Base-by-base conservation (phyloP, 2,113 vertebrate species). In the Epinephelus lanceolatus region DNA sequence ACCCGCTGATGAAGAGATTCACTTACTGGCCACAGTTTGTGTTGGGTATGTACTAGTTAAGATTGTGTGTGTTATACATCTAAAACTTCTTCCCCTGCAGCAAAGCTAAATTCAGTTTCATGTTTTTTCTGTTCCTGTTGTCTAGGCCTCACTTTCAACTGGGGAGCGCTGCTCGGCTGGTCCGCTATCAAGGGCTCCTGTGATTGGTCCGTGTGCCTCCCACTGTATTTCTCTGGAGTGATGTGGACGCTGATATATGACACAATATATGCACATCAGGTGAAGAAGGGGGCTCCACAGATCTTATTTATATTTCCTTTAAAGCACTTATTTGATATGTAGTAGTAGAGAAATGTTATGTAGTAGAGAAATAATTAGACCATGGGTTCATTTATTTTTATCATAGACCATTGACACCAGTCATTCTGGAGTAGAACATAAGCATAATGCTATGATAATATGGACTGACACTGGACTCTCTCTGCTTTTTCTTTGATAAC, bases 221-320 rank as follows among this genome's bases (percentile, higher is more conserved):
- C 98, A 3, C 92, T 99, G 68, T 99, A 99, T 90, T 94, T 97
- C 23, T 97, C 97, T 75, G 98, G 98, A 61, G 91, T 99, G 65
- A 97, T 98, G 97, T 99, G 98, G 98, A 99, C 98, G 0, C 87
- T 99, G 73, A 94, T 98, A 45, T 99, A 99, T 0, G 98, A 99
- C 88, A 99, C 98, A 5, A 97, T 99, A 86, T 99, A 99, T 17
- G 98, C 98, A 12, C 98, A 99, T 94, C 98, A 99, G 98, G 98
- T 99, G 61, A 91, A 80, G 27, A 1, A 51, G 19, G 12, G n/a
- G 8, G 12, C n/a, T 51, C 49, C 60, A 56, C 40, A 49, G 45
- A 21, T 51, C 30, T n/a, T 17, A 2, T 51, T 25, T 33, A 40
- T 49, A 11, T 42, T 66, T 51, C 13, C 2, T 27, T 2, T 56